Evolutionary conservation across 35 echinoderm and acorn worm genomes (phyloP).

Genomic region (Apostichopus japonicus): DNA sequence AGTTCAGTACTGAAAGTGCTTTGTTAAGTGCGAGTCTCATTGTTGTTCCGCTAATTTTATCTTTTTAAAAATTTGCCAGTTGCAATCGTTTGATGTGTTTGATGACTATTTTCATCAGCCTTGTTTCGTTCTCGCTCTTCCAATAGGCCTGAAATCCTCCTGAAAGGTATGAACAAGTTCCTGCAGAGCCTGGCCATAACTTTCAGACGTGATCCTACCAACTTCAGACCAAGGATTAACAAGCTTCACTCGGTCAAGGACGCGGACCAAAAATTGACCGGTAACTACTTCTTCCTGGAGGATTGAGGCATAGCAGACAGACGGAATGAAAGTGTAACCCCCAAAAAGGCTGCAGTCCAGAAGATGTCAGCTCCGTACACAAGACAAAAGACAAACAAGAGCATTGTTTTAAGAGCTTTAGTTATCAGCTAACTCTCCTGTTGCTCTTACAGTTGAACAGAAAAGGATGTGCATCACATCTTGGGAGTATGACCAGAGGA

Average conservation of each 20-base stretch:
- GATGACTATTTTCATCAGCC: too few species aligned
- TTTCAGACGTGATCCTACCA: slow-evolving; percentile 93
- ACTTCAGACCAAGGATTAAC: slow-evolving; percentile 99
- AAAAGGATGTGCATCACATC: too few species aligned
- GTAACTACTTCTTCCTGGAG: slow-evolving; percentile 99
- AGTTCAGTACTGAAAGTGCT: too few species aligned
- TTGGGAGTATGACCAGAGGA: too few species aligned
- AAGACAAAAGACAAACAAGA: neutral
- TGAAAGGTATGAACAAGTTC: slow-evolving; percentile 97
- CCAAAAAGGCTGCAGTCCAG: neutral
- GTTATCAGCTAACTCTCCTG: too few species aligned
- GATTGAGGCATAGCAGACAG: slow-evolving; percentile 63
- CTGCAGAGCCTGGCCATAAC: slow-evolving; percentile 86
- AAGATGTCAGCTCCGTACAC: neutral
- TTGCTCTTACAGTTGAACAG: too few species aligned
- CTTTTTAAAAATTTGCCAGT: too few species aligned
- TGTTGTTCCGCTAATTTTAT: too few species aligned
- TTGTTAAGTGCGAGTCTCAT: too few species aligned
- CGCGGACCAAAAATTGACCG: slow-evolving; percentile 83
- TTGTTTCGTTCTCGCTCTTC: neutral
- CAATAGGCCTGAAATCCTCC: slow-evolving; percentile 83
- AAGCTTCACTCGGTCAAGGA: slow-evolving; percentile 97
- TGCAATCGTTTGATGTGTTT: too few species aligned
- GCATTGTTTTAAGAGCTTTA: too few species aligned
- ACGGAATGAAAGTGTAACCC: neutral